Base-by-base conservation (phyloP, 2,113 vertebrate species). In the Nibea coibor region DNA sequence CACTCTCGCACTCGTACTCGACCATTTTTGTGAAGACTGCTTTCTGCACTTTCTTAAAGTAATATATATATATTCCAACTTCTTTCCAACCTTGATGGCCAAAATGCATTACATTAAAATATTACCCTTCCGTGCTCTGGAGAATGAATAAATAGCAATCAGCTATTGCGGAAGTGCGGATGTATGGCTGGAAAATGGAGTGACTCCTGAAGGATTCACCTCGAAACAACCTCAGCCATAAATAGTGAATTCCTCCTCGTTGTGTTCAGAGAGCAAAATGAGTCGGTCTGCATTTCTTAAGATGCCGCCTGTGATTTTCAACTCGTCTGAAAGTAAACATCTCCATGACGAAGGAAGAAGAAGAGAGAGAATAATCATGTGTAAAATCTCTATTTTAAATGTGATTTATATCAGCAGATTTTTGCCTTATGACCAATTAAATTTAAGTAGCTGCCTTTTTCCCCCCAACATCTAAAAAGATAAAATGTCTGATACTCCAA, bases 191-290 rank as follows among this genome's bases (percentile, higher is more conserved):
- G 35, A 64, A 64, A 56, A 58, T 31, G 39, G 50, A 72, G 42
- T 48, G 48, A 75, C 54, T 67, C 56, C 63, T 64, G 3, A 35
- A 42, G 59, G 39, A 65, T 48, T 61, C 75, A 22, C 54, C 15
- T 54, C 16, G 28, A 14, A 31, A 57, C 10, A 35, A 71, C 71
- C 59, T 61, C 47, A 28, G 53, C 53, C 67, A 66, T 58, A 62
- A 81, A 81, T 73, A 65, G 81, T 57, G 22, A 54, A 71, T 20
- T 61, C 54, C 62, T 73, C 53, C 72, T 66, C 59, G 45, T 72
- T 66, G 59, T 58, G 19, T 39, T 26, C 61, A 56, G 16, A 56
- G 61, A 28, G 63, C 26, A 28, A 20, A 58, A 74, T 5, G 17
- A 71, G 53, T 24, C 59, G 16, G 59, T 20, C 58, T 26, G 42